Conservation (phyloP, 1,140 invertebrate genomes). For the Drosophila seguyi region DNA sequence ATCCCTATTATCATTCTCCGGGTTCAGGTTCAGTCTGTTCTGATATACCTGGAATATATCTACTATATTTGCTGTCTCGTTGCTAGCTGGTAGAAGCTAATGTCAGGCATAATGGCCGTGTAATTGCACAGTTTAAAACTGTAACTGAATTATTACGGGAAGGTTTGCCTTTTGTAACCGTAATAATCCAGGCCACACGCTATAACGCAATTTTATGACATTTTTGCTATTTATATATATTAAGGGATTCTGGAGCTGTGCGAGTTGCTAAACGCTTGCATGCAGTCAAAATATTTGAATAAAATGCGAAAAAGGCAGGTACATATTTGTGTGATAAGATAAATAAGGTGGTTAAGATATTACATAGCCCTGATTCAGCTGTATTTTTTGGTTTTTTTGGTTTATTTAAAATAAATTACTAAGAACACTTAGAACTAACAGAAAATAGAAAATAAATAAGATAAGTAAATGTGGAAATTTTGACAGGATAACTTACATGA, state of each 20-base stretch:
- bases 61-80: slow-evolving; percentile 22
- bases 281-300: slow-evolving; percentile 34
- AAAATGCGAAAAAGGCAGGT: not conserved
- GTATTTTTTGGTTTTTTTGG: not conserved
- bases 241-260: slow-evolving; percentile 12
- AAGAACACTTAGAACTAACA: not conserved
- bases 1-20: too few species aligned
- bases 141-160: slow-evolving; percentile 38
- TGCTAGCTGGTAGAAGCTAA: slow-evolving; percentile 48
- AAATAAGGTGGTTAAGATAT: slow-evolving; percentile 4
- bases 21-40: too few species aligned
- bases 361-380: not conserved
- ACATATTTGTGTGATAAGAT: not conserved
- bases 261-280: slow-evolving; percentile 1
- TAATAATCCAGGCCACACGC: slow-evolving; percentile 54
- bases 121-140: slow-evolving; percentile 50
- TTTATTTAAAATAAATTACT: slow-evolving; percentile 7
- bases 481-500: too few species aligned
- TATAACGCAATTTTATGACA: slow-evolving; percentile 65
- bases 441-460: too few species aligned
- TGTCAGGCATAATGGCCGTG: slow-evolving; percentile 58
- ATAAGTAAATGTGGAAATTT: not conserved
- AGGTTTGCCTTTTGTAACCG: slow-evolving; percentile 39
- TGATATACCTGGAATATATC: too few species aligned
- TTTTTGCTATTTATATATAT: slow-evolving; percentile 23